Base-by-base conservation (phyloP, 2,113 vertebrate genomes). In the Hylia prasina region DNA sequence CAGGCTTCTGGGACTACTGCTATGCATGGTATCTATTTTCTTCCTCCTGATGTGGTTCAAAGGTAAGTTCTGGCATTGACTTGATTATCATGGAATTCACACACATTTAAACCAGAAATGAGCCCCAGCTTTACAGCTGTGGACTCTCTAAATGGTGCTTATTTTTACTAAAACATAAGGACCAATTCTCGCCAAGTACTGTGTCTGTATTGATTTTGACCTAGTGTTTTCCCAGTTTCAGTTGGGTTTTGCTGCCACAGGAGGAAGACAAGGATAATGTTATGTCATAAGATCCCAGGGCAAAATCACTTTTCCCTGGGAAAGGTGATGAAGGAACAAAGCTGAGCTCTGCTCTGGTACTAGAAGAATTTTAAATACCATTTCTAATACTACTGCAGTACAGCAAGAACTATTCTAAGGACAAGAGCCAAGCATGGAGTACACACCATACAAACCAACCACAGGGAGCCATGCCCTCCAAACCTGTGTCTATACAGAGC, bases 381-480 rank as follows among this genome's bases (percentile, higher is more conserved):
- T 72, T 90, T 72, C 54, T 72, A 28, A 30, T 35, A 39, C 21
- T 22, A 25, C 27, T n/a, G 40, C 28, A 79, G 28, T 28, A 72
- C 31, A 90, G 57, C 19, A 76, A 56, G 54, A 94, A 53, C 31
- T 53, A 51, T 37, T 72, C 19, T 64, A 53, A 63, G 87, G 78
- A 81, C 22, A 57, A 37, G 60, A 89, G 51, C 69, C 39, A 65
- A 39, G 48, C 2, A 1, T 1, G 48, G 53, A 65, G 93, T 14
- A 47, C 60, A 18, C 2, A 24, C 21, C 73, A 77, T 9, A 82
- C 16, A 91, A 78, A 73, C 42, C 17, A 63, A 40, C 66, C 72
- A 45, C 39, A 40, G 75, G 57, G 92, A 89, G 53, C 71, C 27
- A 16, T 88, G 88, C 66, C 88, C 71, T 94, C 76, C 80, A 86